phyloP scores from a whole-genome alignment of 2,797 vertebrate genomes.

The Balearica regulorum region DNA sequence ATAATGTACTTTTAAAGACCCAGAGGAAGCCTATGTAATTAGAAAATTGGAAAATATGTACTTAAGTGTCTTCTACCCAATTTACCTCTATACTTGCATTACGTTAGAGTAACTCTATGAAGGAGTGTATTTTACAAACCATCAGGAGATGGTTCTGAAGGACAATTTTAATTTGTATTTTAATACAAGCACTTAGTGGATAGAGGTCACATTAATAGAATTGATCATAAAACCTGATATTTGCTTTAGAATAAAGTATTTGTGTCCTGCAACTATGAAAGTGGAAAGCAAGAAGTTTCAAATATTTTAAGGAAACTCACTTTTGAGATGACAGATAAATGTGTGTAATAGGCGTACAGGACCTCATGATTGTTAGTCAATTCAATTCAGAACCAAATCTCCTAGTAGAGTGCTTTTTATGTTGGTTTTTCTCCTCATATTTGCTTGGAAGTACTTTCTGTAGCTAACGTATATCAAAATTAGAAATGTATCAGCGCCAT shows the following conservation, averaged over 20 bases:
- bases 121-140: background rate
- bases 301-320: background rate
- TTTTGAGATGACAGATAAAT: background rate
- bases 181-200: background rate
- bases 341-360: background rate
- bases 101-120: background rate
- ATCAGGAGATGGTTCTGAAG: background rate
- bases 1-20: background rate
- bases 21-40: background rate
- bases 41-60: background rate
- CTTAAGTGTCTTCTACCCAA: background rate
- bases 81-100: background rate
- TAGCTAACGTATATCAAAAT: conserved; percentile 1
- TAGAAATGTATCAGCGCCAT: conserved; percentile 11
- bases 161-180: too few relatives aligned
- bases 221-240: background rate
- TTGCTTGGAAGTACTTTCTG: conserved; percentile 43
- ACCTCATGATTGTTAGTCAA: background rate
- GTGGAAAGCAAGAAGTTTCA: background rate
- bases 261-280: background rate
- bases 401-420: background rate
- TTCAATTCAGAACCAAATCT: background rate
- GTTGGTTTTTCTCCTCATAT: background rate
- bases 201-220: background rate
- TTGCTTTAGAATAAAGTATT: background rate